Conservation (phyloP, 2,888 invertebrate species). For the Troides oblongomaculatus region DNA sequence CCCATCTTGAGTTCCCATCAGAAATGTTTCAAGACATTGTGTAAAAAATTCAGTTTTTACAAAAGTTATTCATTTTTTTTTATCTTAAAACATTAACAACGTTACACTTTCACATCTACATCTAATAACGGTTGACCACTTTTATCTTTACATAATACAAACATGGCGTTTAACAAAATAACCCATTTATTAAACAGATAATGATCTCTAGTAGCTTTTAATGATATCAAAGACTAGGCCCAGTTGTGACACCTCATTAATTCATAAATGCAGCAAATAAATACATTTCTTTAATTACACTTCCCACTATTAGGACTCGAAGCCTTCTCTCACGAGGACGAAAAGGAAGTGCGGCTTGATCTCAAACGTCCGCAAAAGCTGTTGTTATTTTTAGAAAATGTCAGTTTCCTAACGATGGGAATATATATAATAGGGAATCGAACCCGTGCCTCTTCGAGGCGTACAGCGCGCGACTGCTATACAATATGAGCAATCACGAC, state of each 20-base stretch:
- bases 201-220: constrained; percentile 30
- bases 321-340: too few species aligned
- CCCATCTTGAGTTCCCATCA: constrained; percentile 62
- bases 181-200: constrained; percentile 43
- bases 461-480: too few species aligned
- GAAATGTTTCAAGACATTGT: constrained; percentile 87
- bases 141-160: constrained; percentile 61
- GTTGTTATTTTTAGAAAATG: too few species aligned
- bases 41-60: constrained; percentile 82
- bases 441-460: too few species aligned
- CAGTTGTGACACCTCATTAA: constrained; percentile 27
- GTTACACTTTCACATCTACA: constrained; percentile 79
- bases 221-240: constrained; percentile 48
- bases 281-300: not conserved
- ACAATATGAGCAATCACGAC: too few species aligned
- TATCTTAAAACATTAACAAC: constrained; percentile 83
- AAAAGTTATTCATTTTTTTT: constrained; percentile 82
- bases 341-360: too few species aligned
- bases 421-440: too few species aligned
- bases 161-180: constrained; percentile 71
- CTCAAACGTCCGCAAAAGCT: too few species aligned
- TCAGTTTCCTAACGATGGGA: too few species aligned
- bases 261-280: not conserved
- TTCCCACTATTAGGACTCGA: too few species aligned
- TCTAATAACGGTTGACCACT: constrained; percentile 79